A percentile compares a stretch with the other conserved stretches of the same genome.
Conservation (phyloP, 1,140 invertebrate species). For the Eumeta japonica region DNA sequence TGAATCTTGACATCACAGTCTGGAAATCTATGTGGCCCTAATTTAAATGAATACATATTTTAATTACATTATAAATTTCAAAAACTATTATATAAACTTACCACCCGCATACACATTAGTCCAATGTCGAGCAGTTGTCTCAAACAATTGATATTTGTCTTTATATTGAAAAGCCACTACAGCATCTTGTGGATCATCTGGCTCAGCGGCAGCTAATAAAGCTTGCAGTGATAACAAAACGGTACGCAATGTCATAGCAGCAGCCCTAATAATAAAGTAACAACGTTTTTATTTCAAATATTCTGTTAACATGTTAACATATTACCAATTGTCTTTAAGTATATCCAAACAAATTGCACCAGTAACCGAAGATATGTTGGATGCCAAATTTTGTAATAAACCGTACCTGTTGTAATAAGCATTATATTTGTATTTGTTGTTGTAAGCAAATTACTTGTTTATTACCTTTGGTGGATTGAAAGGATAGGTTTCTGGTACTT, state of each 20-base stretch:
- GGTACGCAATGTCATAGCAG: conserved; percentile 96
- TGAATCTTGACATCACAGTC: conserved; percentile 82
- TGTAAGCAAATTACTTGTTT: conserved; percentile 8
- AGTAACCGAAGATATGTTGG: conserved; percentile 98
- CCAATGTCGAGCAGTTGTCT: conserved; percentile 91
- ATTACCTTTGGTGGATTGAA: conserved; percentile 97
- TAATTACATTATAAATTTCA: too few species aligned
- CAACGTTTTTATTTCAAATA: too few species aligned
- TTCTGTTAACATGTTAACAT: too few species aligned
- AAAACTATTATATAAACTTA: too few species aligned
- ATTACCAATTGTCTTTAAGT: conserved; percentile 99
- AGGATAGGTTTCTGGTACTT: conserved; percentile 98
- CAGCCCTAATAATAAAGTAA: too few species aligned
- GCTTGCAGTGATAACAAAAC: conserved; percentile 92
- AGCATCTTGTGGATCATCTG: conserved; percentile 94
- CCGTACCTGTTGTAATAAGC: conserved; percentile 63
- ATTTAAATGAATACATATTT: too few species aligned
- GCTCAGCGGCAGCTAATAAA: conserved; percentile 87
- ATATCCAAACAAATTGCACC: conserved; percentile 99
- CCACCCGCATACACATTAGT: conserved; percentile 90
- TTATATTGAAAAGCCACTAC: conserved; percentile 98
- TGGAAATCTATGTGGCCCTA: conserved; percentile 67
- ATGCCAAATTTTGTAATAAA: conserved; percentile 99
- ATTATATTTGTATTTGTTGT: conserved; percentile 9
- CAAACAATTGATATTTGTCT: conserved; percentile 83